Percentiles rank a stretch among this genome's conserved stretches.
phyloP scores from a whole-genome alignment of 1,140 invertebrate genomes.

The Danaus melanippus region DNA sequence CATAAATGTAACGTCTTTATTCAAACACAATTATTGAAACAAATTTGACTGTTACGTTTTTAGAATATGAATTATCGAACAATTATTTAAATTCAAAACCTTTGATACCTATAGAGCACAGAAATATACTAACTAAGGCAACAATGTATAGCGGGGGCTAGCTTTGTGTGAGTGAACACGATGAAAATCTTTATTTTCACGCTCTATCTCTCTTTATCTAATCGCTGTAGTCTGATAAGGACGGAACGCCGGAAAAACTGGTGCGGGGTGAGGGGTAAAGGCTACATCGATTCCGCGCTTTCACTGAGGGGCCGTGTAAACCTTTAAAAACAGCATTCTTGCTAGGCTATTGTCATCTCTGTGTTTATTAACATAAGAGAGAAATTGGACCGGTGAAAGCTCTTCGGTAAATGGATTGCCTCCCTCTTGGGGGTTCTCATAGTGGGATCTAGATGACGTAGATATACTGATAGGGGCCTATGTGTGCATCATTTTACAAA shows the following conservation, averaged over 20 bases:
- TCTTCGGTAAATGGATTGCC: constrained; percentile 68
- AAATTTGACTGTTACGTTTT: too few species aligned
- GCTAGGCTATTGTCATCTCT: constrained; percentile 67
- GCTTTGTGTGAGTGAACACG: constrained; percentile 67
- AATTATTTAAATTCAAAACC: constrained; percentile 19
- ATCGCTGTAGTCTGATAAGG: constrained; percentile 68
- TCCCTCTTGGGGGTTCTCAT: constrained; percentile 68
- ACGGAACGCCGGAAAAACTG: constrained; percentile 70
- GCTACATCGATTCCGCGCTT: constrained; percentile 72
- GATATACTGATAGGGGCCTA: constrained; percentile 62
- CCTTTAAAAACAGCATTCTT: constrained; percentile 65
- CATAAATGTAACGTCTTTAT: too few species aligned
- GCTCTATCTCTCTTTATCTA: constrained; percentile 72
- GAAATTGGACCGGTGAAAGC: constrained; percentile 43
- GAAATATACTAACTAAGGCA: constrained; percentile 39
- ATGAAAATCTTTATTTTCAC: constrained; percentile 73
- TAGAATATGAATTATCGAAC: constrained; percentile 5
- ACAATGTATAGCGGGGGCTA: constrained; percentile 41
- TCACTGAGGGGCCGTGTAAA: constrained; percentile 71
- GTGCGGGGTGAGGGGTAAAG: constrained; percentile 66
- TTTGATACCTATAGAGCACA: constrained; percentile 41
- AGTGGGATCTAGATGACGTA: constrained; percentile 71
- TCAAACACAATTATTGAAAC: too few species aligned
- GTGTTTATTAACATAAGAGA: constrained; percentile 45
- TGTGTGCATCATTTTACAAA: constrained; percentile 48